Evolutionary conservation across 1,140 invertebrate species (phyloP), one percentile per base, ranked within the genome.

Genomic region (Thaumetopoea pityocampa): DNA sequence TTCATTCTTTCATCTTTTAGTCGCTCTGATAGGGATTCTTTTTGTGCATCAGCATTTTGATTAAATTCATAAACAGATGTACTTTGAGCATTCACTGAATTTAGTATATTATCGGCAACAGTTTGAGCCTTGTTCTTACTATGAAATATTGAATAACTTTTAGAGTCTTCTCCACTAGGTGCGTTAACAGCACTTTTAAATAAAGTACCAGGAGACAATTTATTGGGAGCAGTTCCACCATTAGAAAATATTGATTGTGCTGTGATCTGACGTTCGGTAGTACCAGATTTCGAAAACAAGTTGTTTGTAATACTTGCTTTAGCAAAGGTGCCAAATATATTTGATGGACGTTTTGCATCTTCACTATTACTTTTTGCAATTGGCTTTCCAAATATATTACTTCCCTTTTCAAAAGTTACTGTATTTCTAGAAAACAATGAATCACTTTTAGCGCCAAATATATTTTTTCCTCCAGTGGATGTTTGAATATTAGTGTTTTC

Each of bases 111-210:
- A 41, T 67, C 63, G 20, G 73, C 63, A 8, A 70, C 67, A 10
- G 67, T 51, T 35, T 57, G 51, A 23, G 44, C 49, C 55, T 74
- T 77, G 58, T 78, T 78, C 62, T 82, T 80, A 8, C 44, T 66
- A 55, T 71, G 64, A 45, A 83, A 80, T 53, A 78, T 70, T 5
- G 65, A 59, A 42, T 68, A 74, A 24, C 12, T 27, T 29, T 68
- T 61, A 15, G 20, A 22, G 34, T 67, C 49, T 12, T 42, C 6
- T 9, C 47, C 49, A 36, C 54, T 54, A 14, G 32, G 33, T n/a
- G 58, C 55, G 9, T 62, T 45, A 19, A 56, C 52, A 2, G 64
- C 67, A 41, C 45, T 71, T 58, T 79, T 83, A 37, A 80, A 80
- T 34, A 81, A 47, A 45, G 50, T 79, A n/a, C 70, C 64, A 11